phyloP scores from a whole-genome alignment of 2,797 vertebrate genomes.

The Galagoides demidoff region DNA sequence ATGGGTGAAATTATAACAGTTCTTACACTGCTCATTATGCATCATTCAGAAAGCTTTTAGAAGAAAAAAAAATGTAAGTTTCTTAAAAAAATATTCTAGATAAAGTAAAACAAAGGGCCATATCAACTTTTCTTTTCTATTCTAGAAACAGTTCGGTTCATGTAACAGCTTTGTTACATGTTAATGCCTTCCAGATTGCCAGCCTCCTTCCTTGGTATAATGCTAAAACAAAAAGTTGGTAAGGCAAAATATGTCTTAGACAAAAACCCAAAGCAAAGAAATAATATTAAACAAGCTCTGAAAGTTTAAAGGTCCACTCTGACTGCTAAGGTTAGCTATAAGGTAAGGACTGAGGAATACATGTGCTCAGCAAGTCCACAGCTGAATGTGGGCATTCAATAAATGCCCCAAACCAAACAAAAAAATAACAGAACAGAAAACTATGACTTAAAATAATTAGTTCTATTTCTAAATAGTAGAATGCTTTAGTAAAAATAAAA shows the following conservation, averaged over 20 bases:
- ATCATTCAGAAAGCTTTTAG: constrained; percentile 44
- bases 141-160: constrained; percentile 5
- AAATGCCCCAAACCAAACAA: constrained; percentile 26
- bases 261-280: constrained; percentile 31
- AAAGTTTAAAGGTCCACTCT: constrained; percentile 38
- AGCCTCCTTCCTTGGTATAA: background rate
- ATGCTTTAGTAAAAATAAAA: constrained; percentile 15
- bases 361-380: background rate
- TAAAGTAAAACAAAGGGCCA: constrained; percentile 11
- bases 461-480: constrained; percentile 4
- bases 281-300: background rate
- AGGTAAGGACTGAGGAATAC: background rate
- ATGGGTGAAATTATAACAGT: background rate
- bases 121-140: background rate
- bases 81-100: constrained; percentile 45
- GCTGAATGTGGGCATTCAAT: background rate
- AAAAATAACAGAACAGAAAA: constrained; percentile 34
- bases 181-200: background rate
- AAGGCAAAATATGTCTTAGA: background rate
- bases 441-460: background rate
- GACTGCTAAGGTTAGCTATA: background rate
- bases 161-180: constrained; percentile 5
- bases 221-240: background rate
- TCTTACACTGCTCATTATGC: background rate
- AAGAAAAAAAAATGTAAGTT: background rate